These are phyloP conservation scores for Butorides virescens DNA, from an alignment of 2,113 vertebrate species.

Conservation along the genomic window DNA sequence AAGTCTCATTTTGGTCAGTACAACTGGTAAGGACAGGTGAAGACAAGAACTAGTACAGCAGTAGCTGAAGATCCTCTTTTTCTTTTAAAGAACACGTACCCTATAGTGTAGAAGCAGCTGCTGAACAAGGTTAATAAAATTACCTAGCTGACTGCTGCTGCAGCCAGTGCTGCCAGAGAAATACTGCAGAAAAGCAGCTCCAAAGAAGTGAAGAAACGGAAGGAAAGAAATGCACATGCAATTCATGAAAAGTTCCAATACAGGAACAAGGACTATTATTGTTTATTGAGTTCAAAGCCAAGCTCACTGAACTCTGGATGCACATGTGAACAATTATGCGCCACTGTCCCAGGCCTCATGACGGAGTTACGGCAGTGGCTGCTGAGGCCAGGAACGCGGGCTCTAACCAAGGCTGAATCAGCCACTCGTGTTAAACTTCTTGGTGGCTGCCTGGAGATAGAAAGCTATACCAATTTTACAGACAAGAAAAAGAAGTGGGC, in stretches of 20 bases:
- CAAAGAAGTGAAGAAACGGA: background rate
- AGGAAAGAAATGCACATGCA: background rate
- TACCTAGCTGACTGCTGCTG: background rate
- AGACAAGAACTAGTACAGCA: background rate
- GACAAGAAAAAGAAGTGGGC: background rate
- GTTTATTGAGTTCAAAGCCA: background rate
- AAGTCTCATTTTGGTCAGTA: background rate
- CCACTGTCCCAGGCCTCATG: background rate
- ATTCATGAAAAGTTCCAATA: background rate
- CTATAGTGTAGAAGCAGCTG: background rate
- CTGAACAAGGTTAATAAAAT: background rate
- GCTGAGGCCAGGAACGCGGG: background rate
- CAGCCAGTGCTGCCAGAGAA: background rate
- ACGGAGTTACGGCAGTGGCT: background rate
- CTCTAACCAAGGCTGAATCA: background rate
- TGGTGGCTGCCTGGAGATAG: background rate
- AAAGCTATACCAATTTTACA: background rate
- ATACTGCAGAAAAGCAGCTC: background rate
- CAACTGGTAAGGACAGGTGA: background rate
- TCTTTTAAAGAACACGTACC: background rate
- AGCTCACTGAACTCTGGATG: background rate
- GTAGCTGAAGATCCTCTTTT: background rate
- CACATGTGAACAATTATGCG: fast-evolving
- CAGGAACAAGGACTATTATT: background rate
- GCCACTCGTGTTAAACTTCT: background rate